A percentile compares a stretch with the other conserved stretches of the same genome.
These are phyloP conservation scores for Meandrusa payeni DNA, from an alignment of 2,888 invertebrate species.

Conservation along the genomic window DNA sequence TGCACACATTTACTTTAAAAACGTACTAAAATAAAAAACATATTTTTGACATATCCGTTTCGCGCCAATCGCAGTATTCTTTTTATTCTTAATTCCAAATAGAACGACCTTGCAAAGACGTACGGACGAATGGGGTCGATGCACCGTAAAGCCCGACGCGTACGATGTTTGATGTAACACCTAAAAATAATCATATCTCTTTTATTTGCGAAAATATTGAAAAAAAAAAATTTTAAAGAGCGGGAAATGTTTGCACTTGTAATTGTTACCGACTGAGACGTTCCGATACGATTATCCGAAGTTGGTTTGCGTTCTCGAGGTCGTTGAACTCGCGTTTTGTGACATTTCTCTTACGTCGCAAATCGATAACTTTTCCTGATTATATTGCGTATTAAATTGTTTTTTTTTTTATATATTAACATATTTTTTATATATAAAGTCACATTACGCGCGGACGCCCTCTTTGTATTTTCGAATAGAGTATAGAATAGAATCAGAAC, in stretches of 20 bases:
- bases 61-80: constrained; percentile 21
- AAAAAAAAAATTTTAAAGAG: not conserved
- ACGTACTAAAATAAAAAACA: no score
- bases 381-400: not conserved
- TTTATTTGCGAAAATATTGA: not conserved
- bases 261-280: not conserved
- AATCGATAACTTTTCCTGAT: not conserved
- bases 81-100: constrained; percentile 38
- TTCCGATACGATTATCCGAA: not conserved
- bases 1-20: no score
- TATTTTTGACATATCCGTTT: constrained; percentile 20
- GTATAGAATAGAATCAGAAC: no score
- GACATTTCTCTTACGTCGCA: not conserved
- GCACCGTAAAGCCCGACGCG: constrained; percentile 33
- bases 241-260: not conserved
- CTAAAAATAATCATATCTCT: constrained; percentile 8
- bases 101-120: constrained; percentile 52
- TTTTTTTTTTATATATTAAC: no score
- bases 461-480: no score
- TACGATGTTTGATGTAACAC: constrained; percentile 43
- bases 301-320: not conserved
- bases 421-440: no score
- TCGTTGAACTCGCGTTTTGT: constrained; percentile 1
- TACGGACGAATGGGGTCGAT: constrained; percentile 25
- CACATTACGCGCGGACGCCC: no score